Conservation (phyloP, 1,140 invertebrate species). For the Aporrectodea caliginosa region DNA sequence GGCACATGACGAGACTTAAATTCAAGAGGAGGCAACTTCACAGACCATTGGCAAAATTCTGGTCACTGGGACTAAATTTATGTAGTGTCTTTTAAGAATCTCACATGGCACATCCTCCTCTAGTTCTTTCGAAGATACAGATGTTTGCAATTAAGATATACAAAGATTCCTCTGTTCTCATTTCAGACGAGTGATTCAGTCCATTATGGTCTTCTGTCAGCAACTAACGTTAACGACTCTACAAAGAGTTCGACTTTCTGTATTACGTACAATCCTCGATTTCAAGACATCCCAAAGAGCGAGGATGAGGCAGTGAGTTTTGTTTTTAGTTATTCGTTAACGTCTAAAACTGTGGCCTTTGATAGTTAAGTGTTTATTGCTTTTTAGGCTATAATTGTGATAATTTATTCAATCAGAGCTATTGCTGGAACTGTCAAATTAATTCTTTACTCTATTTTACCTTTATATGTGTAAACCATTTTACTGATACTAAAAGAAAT, state of each 20-base stretch:
- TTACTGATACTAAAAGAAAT: not conserved
- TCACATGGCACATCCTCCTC: too few species aligned
- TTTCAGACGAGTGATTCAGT: too few species aligned
- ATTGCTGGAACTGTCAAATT: not conserved
- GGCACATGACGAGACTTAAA: too few species aligned
- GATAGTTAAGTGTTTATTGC: not conserved
- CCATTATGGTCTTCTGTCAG: too few species aligned
- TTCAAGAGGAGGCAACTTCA: too few species aligned
- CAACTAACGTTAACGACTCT: not conserved
- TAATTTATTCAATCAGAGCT: not conserved
- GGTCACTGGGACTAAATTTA: too few species aligned
- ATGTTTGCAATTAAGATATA: too few species aligned
- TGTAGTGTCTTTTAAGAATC: too few species aligned
- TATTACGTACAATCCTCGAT: constrained; percentile 24
- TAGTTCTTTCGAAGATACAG: too few species aligned
- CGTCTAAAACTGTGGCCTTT: constrained; percentile 6
- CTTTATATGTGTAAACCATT: not conserved
- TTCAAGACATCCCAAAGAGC: constrained; percentile 16
- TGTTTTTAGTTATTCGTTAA: not conserved
- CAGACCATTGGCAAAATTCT: too few species aligned
- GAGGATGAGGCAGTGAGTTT: constrained; percentile 13
- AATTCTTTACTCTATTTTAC: not conserved
- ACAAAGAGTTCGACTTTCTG: not conserved
- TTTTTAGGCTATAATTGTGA: not conserved
- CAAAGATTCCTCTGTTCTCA: too few species aligned